Base-by-base conservation (phyloP, 2,797 vertebrate species). In the Decapterus maruadsi region DNA sequence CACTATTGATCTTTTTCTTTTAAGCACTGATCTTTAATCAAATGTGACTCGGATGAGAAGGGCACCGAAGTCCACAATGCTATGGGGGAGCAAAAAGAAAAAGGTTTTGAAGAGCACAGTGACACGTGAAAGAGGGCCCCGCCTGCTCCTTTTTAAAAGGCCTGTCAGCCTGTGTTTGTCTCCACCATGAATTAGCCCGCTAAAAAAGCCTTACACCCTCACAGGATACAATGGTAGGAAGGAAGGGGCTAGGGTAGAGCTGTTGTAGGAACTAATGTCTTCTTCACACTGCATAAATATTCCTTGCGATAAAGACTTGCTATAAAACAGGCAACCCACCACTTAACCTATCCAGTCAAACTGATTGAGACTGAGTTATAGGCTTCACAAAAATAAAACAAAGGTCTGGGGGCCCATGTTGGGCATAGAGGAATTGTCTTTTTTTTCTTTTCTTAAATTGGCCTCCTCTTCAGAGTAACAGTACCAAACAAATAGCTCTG, bases 231-330 rank as follows among this genome's bases (percentile, higher is more conserved):
- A 93, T 93, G 77, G 68, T 19, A 89, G 91, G 93, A 94, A 94
- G 93, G 91, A 94, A 92, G 82, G 81, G 83, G 76, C 82, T 82
- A 81, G 85, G 88, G 82, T 89, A 77, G 78, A 75, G 81, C 60
- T 83, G 82, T 77, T 86, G 68, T 85, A 38, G 20, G 40, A 55
- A 86, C 84, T 86, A 83, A 85, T 90, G 81, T 83, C 88, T 84
- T 90, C 77, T 90, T 92, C 87, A 86, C 87, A 73, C 88, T 90
- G 90, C 85, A 92, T 85, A 92, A 91, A 93, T 91, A 94, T 90
- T 89, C 86, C 81, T 82, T 72, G 55, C 53, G 70, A 92, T 89
- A 93, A 90, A 91, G 81, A 86, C 82, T 42, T 17, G 83, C 83
- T 58, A 85, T 87, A 85, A 86, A 90, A 74, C 73, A 69, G 73